Base-by-base conservation (phyloP, 2,113 vertebrate genomes). In the Mionectes macconnelli region DNA sequence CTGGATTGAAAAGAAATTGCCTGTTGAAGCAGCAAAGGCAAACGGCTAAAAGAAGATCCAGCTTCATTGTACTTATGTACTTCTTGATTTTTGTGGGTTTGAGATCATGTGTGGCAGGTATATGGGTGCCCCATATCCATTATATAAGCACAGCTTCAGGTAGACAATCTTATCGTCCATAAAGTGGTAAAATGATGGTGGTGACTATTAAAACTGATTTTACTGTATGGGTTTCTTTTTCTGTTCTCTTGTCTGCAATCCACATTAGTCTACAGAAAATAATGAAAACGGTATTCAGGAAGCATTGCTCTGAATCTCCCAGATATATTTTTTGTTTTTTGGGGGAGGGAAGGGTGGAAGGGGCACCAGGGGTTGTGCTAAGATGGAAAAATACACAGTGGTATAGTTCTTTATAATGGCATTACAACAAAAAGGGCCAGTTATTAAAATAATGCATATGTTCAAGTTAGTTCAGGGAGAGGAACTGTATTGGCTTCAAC, bases 1-100 rank as follows among this genome's bases (percentile, higher is more conserved):
- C 12, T 99, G 99, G 99, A 98, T 99, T 96, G 89, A 99, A 42
- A 85, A 96, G 37, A 99, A 98, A 91, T 97, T 99, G 19, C 98
- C 98, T 8, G 70, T 63, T 90, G 94, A 98, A 67, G 28, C 10
- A 23, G 53, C 40, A 49, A 69, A 50, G 8, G 13, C 74, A 57
- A 87, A 73, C 17, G n/a, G 97, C 75, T 96, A 94, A 97, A 88
- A 5, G 3, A 82, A 80, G 60, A 86, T 84, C 20, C 21, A 82
- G 3, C 25, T 64, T 87, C 21, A 8, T n/a, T n/a, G n/a, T n/a
- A n/a, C n/a, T n/a, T n/a, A n/a, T 37, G 9, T 23, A 21, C 10
- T 47, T 70, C 17, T 20, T 68, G 24, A 27, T 56, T 81, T 84
- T 78, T n/a, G 7, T 81, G 19, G 4, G 11, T 92, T 67, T 87